Evolutionary conservation across 92 coral and sea anemone species (phyloP).

Genomic region (Nematostella vectensis): DNA sequence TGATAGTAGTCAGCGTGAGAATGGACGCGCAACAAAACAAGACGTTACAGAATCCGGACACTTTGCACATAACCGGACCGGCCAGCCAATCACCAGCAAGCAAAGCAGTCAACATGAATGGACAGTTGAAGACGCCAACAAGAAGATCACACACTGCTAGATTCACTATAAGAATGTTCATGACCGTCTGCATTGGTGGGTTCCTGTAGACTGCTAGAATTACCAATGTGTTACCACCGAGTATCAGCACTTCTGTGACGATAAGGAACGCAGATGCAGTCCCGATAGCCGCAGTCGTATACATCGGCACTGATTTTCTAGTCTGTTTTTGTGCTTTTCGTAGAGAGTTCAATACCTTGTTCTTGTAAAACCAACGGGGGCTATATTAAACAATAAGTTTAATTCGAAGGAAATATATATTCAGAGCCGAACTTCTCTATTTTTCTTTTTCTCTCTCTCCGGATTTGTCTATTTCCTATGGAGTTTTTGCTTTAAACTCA

Average conservation of each 20-base stretch:
- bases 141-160: conserved; percentile 19
- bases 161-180: conserved; percentile 19
- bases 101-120: conserved; percentile 20
- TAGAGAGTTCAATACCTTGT: no score
- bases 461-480: no score
- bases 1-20: conserved; percentile 24
- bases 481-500: no score
- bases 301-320: no score
- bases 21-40: conserved; percentile 34
- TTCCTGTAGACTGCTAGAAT: conserved; percentile 15
- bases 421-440: no score
- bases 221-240: conserved; percentile 14
- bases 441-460: no score
- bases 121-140: conserved; percentile 23
- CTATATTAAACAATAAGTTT: no score
- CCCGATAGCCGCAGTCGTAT: conserved; percentile 3
- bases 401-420: no score
- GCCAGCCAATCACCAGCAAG: conserved; percentile 19
- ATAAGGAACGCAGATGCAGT: conserved; percentile 13
- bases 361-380: no score
- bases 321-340: no score
- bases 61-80: conserved; percentile 18
- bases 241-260: conserved; percentile 15
- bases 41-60: conserved; percentile 25
- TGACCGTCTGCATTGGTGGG: conserved; percentile 28